Conservation (phyloP, 2,888 invertebrate genomes). For the Taenaris catops region DNA sequence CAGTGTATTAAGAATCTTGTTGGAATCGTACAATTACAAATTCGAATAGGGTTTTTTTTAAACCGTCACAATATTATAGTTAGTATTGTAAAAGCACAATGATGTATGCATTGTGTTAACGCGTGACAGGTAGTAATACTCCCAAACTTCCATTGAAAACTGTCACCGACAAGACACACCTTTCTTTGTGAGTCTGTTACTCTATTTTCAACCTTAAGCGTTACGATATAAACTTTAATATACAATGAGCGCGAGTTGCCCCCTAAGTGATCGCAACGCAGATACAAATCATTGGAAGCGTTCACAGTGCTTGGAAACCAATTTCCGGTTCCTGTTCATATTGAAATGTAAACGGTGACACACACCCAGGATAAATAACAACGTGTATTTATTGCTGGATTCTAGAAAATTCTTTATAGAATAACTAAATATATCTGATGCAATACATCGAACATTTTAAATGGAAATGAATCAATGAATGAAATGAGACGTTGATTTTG, state of each 20-base stretch:
- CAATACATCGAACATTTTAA: no score
- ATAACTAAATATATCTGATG: no score
- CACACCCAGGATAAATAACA: constrained; percentile 32
- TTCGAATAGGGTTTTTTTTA: no score
- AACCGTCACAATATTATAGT: no score
- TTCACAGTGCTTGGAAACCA: constrained; percentile 66
- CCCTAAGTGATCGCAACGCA: constrained; percentile 21
- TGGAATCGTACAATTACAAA: no score
- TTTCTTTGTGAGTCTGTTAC: constrained; percentile 6
- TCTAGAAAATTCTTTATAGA: no score
- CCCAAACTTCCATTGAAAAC: constrained; percentile 22
- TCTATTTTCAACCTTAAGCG: constrained; percentile 1
- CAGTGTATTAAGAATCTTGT: no score
- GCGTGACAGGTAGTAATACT: constrained; percentile 18
- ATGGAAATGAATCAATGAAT: no score
- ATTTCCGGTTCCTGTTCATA: constrained; percentile 73
- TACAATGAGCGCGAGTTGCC: not conserved
- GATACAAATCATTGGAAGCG: constrained; percentile 64
- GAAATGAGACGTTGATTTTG: no score
- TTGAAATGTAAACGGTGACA: constrained; percentile 67
- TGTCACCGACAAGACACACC: constrained; percentile 22
- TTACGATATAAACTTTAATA: constrained; percentile 2
- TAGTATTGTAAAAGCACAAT: constrained; percentile 4
- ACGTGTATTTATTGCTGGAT: constrained; percentile 26
- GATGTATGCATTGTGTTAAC: constrained; percentile 15